phyloP scores from a whole-genome alignment of 2,888 invertebrate genomes.

The Drosophila planitibia region DNA sequence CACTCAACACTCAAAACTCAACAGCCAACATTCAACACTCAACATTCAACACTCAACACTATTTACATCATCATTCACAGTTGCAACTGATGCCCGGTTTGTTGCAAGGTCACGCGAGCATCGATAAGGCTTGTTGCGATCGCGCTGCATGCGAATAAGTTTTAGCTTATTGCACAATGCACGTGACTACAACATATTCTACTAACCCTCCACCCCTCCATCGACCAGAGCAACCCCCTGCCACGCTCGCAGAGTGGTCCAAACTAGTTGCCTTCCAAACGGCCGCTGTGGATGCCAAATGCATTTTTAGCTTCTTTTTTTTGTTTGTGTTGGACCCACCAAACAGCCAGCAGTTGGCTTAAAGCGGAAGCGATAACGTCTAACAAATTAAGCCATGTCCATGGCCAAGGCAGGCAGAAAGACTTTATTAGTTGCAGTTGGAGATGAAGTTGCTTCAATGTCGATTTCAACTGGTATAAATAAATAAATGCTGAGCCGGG shows the following conservation, averaged over 20 bases:
- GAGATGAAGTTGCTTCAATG: conserved; percentile 10
- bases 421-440: conserved; percentile 62
- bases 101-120: conserved; percentile 50
- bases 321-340: conserved; percentile 57
- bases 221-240: not conserved
- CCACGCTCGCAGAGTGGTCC: not conserved
- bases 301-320: conserved; percentile 45
- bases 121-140: conserved; percentile 55
- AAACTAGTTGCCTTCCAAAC: conserved; percentile 36
- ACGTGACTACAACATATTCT: conserved; percentile 62
- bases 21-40: not conserved
- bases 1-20: not conserved
- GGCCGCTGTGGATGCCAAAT: conserved; percentile 43
- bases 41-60: not conserved
- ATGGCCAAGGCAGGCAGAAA: conserved; percentile 43
- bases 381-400: conserved; percentile 80
- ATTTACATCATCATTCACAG: conserved; percentile 7
- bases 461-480: conserved; percentile 49
- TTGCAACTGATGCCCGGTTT: conserved; percentile 2
- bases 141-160: conserved; percentile 73
- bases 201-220: not conserved
- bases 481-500: conserved; percentile 56
- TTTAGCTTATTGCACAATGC: conserved; percentile 72
- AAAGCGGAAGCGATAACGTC: conserved; percentile 78
- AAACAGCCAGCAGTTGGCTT: conserved; percentile 38